Evolutionary conservation across 2,888 invertebrate species (phyloP).

Genomic region (Molorchus minor): DNA sequence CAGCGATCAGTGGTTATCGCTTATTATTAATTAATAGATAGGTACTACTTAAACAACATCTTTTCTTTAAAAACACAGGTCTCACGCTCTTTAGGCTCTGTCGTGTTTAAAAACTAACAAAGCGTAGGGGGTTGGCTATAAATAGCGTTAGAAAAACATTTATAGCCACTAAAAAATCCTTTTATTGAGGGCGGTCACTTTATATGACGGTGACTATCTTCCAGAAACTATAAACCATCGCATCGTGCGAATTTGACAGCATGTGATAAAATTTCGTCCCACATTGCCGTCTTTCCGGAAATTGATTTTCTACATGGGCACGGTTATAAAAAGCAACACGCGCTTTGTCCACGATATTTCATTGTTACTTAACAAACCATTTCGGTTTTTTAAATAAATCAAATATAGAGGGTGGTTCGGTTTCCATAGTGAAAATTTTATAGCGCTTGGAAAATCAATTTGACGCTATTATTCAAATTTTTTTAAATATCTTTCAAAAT

Average conservation of each 20-base stretch:
- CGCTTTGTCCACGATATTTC: constrained; percentile 16
- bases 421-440: too few species aligned
- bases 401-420: too few species aligned
- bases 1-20: too few species aligned
- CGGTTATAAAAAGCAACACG: constrained; percentile 19
- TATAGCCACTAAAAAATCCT: constrained; percentile 5
- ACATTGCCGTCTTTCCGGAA: constrained; percentile 44
- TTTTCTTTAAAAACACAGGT: too few species aligned
- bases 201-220: constrained; percentile 32
- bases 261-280: constrained; percentile 30
- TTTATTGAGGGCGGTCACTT: constrained; percentile 18
- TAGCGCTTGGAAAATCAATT: too few species aligned
- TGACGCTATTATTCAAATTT: too few species aligned
- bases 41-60: too few species aligned
- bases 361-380: constrained; percentile 18
- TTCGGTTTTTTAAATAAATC: neutral
- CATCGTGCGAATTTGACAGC: constrained; percentile 32
- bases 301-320: constrained; percentile 54
- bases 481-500: too few species aligned
- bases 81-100: too few species aligned
- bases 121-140: neutral
- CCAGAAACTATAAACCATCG: constrained; percentile 31
- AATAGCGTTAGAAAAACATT: constrained; percentile 1
- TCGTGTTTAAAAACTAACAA: constrained; percentile 4
- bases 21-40: too few species aligned